These are phyloP conservation scores for Triplophysa dalaica DNA, from an alignment of 2,113 vertebrate species.

Conservation along the genomic window DNA sequence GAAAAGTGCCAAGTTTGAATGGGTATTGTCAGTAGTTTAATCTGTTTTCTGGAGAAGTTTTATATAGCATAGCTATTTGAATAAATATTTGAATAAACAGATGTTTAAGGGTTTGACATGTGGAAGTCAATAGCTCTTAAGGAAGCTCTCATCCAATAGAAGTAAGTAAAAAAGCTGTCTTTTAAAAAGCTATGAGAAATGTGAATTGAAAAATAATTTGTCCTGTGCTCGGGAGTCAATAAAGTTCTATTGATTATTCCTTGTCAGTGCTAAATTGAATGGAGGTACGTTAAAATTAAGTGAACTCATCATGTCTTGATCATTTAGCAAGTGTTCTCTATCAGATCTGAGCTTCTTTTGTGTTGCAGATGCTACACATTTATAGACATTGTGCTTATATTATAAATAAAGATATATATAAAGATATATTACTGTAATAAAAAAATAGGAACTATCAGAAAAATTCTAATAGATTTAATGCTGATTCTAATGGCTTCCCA, in stretches of 20 bases:
- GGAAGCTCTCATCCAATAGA: neutral
- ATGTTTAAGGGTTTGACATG: neutral
- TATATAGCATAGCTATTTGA: neutral
- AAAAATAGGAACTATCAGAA: too few species aligned
- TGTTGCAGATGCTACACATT: neutral
- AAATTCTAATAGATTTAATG: too few species aligned
- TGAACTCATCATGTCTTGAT: neutral
- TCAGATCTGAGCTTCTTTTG: neutral
- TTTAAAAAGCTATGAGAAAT: slow-evolving; percentile 7
- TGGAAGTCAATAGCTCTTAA: neutral
- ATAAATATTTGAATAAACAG: neutral
- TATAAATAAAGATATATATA: neutral
- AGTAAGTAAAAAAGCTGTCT: neutral
- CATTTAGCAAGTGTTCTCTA: neutral
- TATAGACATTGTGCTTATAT: neutral
- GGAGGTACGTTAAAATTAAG: neutral
- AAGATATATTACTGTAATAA: too few species aligned
- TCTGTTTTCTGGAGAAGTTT: neutral
- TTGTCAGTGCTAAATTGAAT: neutral
- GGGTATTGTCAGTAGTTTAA: neutral
- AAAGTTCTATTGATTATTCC: slow-evolving; percentile 19
- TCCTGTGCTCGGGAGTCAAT: neutral
- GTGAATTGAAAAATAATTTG: slow-evolving; percentile 16
- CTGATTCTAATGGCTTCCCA: too few species aligned
- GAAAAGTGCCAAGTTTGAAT: neutral